These are phyloP conservation scores for Caenorhabditis afra DNA, from an alignment of 2,888 invertebrate genomes.

Conservation along the genomic window DNA sequence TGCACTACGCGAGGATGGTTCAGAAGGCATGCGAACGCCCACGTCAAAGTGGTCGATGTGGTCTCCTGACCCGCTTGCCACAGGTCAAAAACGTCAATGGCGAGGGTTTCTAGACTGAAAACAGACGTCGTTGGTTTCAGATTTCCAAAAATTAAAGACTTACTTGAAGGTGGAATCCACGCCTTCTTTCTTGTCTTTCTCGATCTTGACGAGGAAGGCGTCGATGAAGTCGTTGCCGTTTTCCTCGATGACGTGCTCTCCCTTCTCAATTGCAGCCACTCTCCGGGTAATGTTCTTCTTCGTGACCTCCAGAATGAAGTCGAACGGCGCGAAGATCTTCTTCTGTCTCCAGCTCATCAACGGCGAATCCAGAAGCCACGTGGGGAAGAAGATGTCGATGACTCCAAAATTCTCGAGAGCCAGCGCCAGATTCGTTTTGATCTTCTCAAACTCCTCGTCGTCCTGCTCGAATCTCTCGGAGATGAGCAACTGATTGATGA, in stretches of 20 bases:
- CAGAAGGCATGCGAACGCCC: slow-evolving; percentile 54
- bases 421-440: slow-evolving; percentile 26
- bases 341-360: slow-evolving; percentile 44
- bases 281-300: slow-evolving; percentile 16
- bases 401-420: slow-evolving; percentile 29
- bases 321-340: slow-evolving; percentile 33
- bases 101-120: slow-evolving; percentile 45
- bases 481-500: slow-evolving; percentile 58
- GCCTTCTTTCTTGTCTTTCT: slow-evolving; percentile 49
- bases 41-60: slow-evolving; percentile 59
- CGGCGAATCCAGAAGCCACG: slow-evolving; percentile 19
- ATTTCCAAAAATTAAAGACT: not conserved
- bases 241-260: slow-evolving; percentile 35
- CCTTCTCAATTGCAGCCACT: slow-evolving; percentile 26
- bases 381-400: slow-evolving; percentile 44
- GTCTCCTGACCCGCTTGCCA: slow-evolving; percentile 71
- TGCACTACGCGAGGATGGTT: slow-evolving; percentile 55
- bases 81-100: slow-evolving; percentile 55
- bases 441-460: slow-evolving; percentile 27
- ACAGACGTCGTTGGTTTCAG: no score
- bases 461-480: slow-evolving; percentile 49
- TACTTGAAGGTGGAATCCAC: slow-evolving; percentile 29
- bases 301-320: slow-evolving; percentile 19
- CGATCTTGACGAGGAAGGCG: slow-evolving; percentile 56
- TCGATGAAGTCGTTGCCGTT: slow-evolving; percentile 59